Percentiles rank a stretch among this genome's conserved stretches.
Evolutionary conservation across 2,113 vertebrate genomes (phyloP).

Genomic region (Maccullochella peelii): DNA sequence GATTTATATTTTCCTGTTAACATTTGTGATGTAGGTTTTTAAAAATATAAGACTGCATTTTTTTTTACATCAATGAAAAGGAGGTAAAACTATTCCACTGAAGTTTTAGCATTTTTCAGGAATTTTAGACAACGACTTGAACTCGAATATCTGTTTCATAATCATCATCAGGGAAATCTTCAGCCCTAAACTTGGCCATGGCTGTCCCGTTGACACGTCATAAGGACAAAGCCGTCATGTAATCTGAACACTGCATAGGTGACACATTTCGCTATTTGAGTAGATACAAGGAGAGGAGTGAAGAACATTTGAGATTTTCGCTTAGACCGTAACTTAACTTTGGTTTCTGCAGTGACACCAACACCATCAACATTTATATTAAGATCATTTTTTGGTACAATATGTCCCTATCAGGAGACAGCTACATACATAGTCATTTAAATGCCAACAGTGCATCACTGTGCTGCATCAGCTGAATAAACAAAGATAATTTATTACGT

Average conservation of each 20-base stretch:
- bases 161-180: neutral
- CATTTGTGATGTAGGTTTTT: neutral
- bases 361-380: neutral
- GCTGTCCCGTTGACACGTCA: neutral
- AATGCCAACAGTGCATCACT: neutral
- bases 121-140: neutral
- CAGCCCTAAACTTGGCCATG: neutral
- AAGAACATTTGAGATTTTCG: neutral
- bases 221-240: neutral
- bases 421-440: neutral
- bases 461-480: neutral
- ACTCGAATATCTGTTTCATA: neutral
- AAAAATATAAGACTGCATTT: neutral
- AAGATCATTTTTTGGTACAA: neutral
- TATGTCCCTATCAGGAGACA: neutral
- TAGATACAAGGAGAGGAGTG: neutral
- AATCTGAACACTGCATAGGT: neutral
- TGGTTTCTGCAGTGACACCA: neutral
- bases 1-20: neutral
- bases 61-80: neutral
- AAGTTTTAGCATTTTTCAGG: neutral
- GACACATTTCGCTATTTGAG: neutral
- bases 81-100: neutral
- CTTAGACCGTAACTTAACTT: neutral
- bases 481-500: slow-evolving; percentile 1